These are phyloP conservation scores for Ennomos quercinarius DNA, from an alignment of 2,888 invertebrate genomes.

Conservation along the genomic window DNA sequence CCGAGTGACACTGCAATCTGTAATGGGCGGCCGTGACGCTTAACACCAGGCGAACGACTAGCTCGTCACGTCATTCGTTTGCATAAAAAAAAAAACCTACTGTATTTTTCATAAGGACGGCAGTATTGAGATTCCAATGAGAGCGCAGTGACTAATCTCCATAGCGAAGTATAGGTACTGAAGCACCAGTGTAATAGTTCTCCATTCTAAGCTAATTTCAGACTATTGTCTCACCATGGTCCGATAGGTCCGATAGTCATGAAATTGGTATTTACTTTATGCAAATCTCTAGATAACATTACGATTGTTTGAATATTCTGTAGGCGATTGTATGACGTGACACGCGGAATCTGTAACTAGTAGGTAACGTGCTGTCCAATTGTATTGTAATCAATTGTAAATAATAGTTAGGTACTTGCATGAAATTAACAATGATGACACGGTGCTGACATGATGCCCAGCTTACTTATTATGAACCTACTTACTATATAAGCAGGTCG, in stretches of 20 bases:
- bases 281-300: slow-evolving; percentile 26
- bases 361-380: slow-evolving; percentile 11
- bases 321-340: slow-evolving; percentile 10
- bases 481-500: too few species aligned
- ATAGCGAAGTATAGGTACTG: too few species aligned
- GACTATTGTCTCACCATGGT: slow-evolving; percentile 40
- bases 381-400: slow-evolving; percentile 16
- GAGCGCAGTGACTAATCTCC: too few species aligned
- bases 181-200: slow-evolving; percentile 8
- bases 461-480: too few species aligned
- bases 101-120: too few species aligned
- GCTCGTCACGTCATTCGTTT: too few species aligned
- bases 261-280: slow-evolving; percentile 43
- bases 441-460: too few species aligned
- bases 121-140: too few species aligned
- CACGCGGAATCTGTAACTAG: slow-evolving; percentile 7
- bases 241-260: slow-evolving; percentile 37
- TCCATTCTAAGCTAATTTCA: slow-evolving; percentile 32
- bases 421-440: neutral
- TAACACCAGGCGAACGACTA: too few species aligned
- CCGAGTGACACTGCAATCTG: too few species aligned
- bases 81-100: too few species aligned
- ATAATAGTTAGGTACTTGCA: neutral
- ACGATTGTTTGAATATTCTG: slow-evolving; percentile 33
- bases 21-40: too few species aligned